A percentile compares a stretch with the other conserved stretches of the same genome.
phyloP scores from a whole-genome alignment of 2,113 vertebrate genomes.

The Danionella cerebrum region DNA sequence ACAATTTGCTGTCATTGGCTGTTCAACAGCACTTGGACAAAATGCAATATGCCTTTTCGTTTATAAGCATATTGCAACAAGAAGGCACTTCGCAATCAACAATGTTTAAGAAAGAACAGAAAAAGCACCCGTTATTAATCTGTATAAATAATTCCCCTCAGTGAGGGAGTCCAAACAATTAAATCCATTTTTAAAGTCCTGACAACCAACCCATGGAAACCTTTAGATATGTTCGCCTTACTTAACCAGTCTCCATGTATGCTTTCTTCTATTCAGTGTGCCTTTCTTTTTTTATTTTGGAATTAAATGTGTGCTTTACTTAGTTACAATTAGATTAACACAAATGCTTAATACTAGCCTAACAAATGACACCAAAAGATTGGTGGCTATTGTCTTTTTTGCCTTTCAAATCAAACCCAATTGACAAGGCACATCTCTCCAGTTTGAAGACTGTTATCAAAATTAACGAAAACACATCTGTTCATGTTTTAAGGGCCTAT shows the following conservation, averaged over 20 bases:
- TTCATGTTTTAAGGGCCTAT: constrained; percentile 22
- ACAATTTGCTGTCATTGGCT: not conserved
- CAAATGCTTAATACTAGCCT: not conserved
- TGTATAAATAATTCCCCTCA: constrained; percentile 63
- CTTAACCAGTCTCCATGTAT: not conserved
- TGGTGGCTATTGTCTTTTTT: not conserved
- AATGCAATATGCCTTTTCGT: not conserved
- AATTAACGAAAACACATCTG: not conserved
- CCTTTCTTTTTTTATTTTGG: not conserved
- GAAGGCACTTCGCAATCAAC: constrained; percentile 51
- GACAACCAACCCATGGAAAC: constrained; percentile 1
- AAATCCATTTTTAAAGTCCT: constrained; percentile 55
- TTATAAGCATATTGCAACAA: constrained; percentile 53
- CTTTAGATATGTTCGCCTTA: not conserved
- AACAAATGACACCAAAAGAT: not conserved
- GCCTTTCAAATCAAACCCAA: not conserved
- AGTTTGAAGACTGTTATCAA: not conserved
- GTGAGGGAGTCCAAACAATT: constrained; percentile 56
- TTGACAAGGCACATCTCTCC: not conserved
- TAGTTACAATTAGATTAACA: not conserved
- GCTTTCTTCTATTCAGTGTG: not conserved
- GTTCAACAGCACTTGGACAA: constrained; percentile 21
- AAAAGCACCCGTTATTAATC: constrained; percentile 59
- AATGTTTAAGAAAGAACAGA: not conserved
- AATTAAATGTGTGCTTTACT: not conserved